Evolutionary conservation across 2,797 vertebrate genomes (phyloP), one percentile per base, ranked within the genome.

Genomic region (Sebastes hubbsi): DNA sequence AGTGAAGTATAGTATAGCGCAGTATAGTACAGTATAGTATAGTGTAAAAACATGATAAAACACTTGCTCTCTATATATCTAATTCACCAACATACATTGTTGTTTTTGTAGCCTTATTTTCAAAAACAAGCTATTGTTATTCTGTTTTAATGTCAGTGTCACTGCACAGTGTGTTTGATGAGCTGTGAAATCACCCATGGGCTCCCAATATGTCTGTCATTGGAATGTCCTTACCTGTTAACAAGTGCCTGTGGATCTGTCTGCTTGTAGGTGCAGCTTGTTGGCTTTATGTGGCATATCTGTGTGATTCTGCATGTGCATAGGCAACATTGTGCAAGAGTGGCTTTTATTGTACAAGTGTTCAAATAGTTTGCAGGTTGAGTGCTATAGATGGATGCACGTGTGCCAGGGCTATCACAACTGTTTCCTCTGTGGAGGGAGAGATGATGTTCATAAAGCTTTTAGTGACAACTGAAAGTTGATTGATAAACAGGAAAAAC

Each of bases 191-290:
- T 83, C 42, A 62, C 66, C 58, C 52, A 9, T 8, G 25, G 30
- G 71, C 60, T 67, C 60, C 67, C 66, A 60, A 61, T 74, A 64
- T 74, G 75, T 82, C 56, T 83, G 80, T 72, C 82, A 70, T 83
- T 81, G 77, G 16, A 66, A 32, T 62, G 75, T 60, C 80, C 73
- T 80, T 46, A 52, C 55, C 32, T 82, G 78, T 66, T 64, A 79
- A 72, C 59, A 16, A 71, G 55, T 66, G 66, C 27, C 29, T 34
- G 27, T 16, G 52, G 66, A 70, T 55, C 42, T 30, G 16, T 29
- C 2, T 12, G 56, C 22, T 46, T 14, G 42, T 22, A 29, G 18
- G 8, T 76, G 27, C 30, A 58, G 55, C 20, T 38, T 60, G 42
- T 32, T 66, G 42, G 22, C 20, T 78, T 62, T 27, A 29, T 62